These are phyloP conservation scores for Piscicola geometra DNA, from an alignment of 2,888 invertebrate species.

Conservation along the genomic window DNA sequence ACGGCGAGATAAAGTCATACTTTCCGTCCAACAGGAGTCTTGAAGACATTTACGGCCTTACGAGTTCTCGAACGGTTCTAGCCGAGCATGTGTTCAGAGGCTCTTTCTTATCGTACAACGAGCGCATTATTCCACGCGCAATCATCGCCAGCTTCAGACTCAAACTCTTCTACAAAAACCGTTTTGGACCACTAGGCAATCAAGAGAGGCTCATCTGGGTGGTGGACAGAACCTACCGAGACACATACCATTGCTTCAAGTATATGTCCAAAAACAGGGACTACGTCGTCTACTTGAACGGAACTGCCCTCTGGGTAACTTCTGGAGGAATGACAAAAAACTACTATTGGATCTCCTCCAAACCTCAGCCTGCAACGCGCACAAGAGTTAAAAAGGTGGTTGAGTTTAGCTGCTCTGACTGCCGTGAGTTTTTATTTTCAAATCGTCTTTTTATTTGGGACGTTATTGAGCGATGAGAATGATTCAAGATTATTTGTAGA, in stretches of 20 bases:
- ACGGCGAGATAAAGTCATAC: no score
- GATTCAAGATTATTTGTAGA: no score
- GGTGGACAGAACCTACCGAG: neutral
- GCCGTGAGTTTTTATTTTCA: neutral
- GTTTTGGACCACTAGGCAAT: neutral
- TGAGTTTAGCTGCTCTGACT: neutral
- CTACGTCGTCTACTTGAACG: conserved; percentile 3
- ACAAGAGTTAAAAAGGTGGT: neutral
- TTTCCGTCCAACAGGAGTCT: neutral
- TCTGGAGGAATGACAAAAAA: neutral
- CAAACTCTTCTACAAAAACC: neutral
- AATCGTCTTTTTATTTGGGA: no score
- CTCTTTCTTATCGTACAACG: neutral
- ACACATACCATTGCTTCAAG: conserved; percentile 11
- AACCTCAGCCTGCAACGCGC: neutral
- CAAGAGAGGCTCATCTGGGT: neutral
- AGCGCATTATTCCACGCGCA: neutral
- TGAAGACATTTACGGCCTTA: neutral
- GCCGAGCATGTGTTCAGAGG: neutral
- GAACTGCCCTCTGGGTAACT: neutral
- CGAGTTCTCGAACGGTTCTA: neutral
- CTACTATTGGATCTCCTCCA: neutral
- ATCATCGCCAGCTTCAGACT: neutral
- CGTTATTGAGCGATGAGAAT: no score
- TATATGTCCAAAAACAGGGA: neutral